Base-by-base conservation (phyloP, 2,888 invertebrate genomes). In the Periphyllus acericola region DNA sequence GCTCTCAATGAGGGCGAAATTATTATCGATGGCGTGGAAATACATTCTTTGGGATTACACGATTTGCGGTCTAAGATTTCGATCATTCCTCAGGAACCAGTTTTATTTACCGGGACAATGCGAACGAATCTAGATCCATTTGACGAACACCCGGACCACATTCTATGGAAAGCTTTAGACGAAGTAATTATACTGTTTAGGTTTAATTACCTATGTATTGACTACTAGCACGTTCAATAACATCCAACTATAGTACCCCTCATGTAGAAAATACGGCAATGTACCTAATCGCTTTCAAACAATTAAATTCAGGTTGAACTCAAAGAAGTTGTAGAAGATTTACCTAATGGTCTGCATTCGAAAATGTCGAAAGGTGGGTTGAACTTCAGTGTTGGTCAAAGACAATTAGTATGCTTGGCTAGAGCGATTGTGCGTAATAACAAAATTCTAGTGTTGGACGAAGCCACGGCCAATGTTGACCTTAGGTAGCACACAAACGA, bases 401-500 rank as follows among this genome's bases (percentile, higher is more conserved):
- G 97, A 21, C 98, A 98, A 91, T 92, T 98, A 83, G 95, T 98
- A 76, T 98, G 98, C 91, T 93, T 98, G 89, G 98, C 97, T 0
- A 93, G 98, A 83, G 98, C 98, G 55, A 95, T 98, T 90, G 92
- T 98, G 34, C 93, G 96, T 46, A 95, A 95, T 90, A 97, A 97
- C 91, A 94, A 94, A 90, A 95, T 98, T 90, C 93, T 98, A 0
- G 95, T 98, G 90, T 93, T 98, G 90, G 98, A 98, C 91, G 98
- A 98, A 92, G 98, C 98, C 29, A 98, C 98, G 0, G 97, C 97
- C 1, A 98, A 97, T 91, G 97, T 98, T 14, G 97, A 98, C 92
- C 96, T 96, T 17, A 95, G 96, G 93, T 95, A 91, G 93, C 3
- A 21, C 11, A 46, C n/a, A 29, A 46, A 21, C 11, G 46, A 46